Evolutionary conservation across 2,797 vertebrate genomes (phyloP), one percentile per base, ranked within the genome.

Genomic region (Antrozous pallidus): DNA sequence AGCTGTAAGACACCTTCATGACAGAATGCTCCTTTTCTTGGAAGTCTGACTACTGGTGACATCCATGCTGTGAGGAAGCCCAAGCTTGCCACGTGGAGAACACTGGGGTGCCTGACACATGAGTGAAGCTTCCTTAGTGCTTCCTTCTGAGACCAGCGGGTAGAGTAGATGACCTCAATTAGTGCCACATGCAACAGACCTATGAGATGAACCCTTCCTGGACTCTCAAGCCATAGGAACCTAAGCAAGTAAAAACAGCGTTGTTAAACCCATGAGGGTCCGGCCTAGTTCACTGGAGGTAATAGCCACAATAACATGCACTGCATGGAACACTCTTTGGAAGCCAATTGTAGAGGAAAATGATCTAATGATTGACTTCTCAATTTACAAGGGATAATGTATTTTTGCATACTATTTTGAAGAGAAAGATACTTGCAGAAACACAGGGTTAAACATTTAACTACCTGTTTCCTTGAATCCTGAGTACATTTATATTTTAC

Each of bases 381-480:
- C 61, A 77, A 33, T 45, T 40, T 88, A 36, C 6, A 71, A 80
- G 33, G 9, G 47, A 42, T 54, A 28, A 26, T n/a, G 4, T 31
- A 84, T 65, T 61, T 94, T 54, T 94, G 58, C 4, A 78, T 78
- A 88, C 84, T 63, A 61, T 78, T 61, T 78, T 40, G 56, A 92
- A 79, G 22, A 73, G 49, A 78, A 85, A 58, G 56, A 63, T 61
- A 61, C 6, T 58, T 87, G 42, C 13, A 88, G 49, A 91, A 69
- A 73, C 24, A 75, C 5, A 49, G 20, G 24, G 16, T 33, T 82
- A 69, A 87, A 75, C 3, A 80, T 40, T 87, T 40, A 45, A 65
- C 42, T 63, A 45, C 28, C 26, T 12, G 3, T 26, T 70, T 51
- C 42, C 45, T 26, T 74, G 73, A 42, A 84, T 63, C 40, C 31